phyloP scores from a whole-genome alignment of 2,113 vertebrate genomes.

The Pluvialis apricaria region DNA sequence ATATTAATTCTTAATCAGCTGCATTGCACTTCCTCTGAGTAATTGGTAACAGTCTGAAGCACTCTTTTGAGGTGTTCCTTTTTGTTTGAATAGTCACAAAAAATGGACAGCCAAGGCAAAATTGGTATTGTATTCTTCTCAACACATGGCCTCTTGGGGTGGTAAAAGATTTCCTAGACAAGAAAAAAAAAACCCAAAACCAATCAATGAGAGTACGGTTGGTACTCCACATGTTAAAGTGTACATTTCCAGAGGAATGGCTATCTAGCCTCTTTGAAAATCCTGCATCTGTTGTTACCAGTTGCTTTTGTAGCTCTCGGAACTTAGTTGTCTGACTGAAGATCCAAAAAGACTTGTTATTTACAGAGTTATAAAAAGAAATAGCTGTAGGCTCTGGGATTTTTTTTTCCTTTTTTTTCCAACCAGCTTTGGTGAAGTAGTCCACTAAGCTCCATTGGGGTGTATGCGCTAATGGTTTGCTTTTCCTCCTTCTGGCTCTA shows the following conservation, averaged over 20 bases:
- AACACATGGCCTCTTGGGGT: fast-evolving
- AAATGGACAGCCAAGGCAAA: background rate
- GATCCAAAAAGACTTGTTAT: background rate
- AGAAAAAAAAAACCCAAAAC: background rate
- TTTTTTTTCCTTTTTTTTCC: background rate
- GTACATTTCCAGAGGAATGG: background rate
- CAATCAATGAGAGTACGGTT: background rate
- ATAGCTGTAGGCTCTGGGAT: background rate
- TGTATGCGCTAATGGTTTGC: background rate
- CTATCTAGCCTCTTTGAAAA: background rate
- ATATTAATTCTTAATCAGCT: background rate
- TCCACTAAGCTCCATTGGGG: background rate
- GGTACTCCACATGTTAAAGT: background rate
- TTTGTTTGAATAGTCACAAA: background rate
- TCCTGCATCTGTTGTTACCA: background rate
- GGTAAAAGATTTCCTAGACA: background rate
- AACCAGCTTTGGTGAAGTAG: background rate
- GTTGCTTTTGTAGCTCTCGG: background rate
- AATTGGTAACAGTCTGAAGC: background rate
- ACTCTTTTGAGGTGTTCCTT: background rate
- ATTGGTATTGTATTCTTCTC: background rate
- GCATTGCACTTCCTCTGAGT: background rate
- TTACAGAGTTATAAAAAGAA: background rate
- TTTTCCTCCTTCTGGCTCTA: background rate
- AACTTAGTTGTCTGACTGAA: background rate